Evolutionary conservation across 2,113 vertebrate genomes (phyloP), one percentile per base, ranked within the genome.

Genomic region (Trinectes maculatus): DNA sequence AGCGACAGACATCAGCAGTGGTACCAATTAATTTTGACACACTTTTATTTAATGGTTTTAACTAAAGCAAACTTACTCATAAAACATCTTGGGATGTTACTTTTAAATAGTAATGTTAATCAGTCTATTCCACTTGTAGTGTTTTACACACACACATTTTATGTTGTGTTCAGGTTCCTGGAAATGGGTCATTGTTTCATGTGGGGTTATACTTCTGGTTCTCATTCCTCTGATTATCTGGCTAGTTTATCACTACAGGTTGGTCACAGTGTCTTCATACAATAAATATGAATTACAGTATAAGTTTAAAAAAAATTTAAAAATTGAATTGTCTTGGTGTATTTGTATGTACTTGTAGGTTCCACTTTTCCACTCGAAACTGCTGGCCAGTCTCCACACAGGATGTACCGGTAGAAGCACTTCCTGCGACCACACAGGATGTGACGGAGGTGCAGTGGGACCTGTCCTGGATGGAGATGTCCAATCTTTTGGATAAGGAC

Each of bases 391-490:
- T 29, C 31, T 58, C 63, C 21, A 76, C 59, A 67, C 73, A 62
- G 28, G 71, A 71, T 0, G 9, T 49, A 11, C 58, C 81, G 12
- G 59, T 48, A 8, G 60, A 61, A 61, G 79, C 51, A 28, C 72
- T 82, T 60, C 91, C 91, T 62, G 83, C 22, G 3, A 92, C 91
- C 39, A 91, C 89, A 47, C 89, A 89, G 77, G 92, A 93, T 0
- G 78, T 40, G 12, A 90, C 91, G 2, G 91, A 92, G 47, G 85
- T 92, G 71, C 91, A 92, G 72, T 93, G 92, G 92, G 89, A 91
- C 64, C 70, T 92, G 51, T 89, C 89, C 37, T 93, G 92, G 92
- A 89, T 92, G 87, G 91, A 93, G 79, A 92, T 91, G 90, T 80
- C 84, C 60, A 85, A 12, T 43, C 82, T 91, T 56, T 16, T 91